A percentile compares a stretch with the other conserved stretches of the same genome.
Evolutionary conservation across 2,797 vertebrate species (phyloP).

Genomic region (Oceanodroma leucorhoa): DNA sequence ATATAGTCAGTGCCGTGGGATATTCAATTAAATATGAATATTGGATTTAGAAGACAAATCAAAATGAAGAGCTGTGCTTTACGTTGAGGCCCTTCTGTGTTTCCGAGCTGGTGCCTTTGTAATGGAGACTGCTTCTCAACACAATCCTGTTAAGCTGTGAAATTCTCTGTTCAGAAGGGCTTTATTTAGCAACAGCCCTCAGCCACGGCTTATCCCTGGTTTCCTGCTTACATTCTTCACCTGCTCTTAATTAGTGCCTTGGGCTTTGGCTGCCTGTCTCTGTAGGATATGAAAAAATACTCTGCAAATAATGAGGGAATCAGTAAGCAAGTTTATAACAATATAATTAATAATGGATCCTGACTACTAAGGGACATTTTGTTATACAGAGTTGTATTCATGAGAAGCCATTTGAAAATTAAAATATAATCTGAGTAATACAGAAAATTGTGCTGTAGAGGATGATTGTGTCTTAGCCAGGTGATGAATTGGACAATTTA

Average conservation of each 20-base stretch:
- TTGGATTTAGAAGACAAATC: background rate
- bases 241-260: constrained; percentile 32
- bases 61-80: background rate
- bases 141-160: constrained; percentile 33
- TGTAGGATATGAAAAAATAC: background rate
- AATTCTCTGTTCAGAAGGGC: background rate
- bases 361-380: background rate
- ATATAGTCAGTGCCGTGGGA: background rate
- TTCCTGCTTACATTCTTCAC: constrained; percentile 37
- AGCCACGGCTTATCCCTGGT: background rate
- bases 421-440: background rate
- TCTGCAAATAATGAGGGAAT: constrained; percentile 19
- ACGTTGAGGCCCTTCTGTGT: background rate
- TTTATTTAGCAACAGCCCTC: constrained; percentile 20
- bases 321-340: background rate
- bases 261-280: background rate
- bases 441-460: background rate
- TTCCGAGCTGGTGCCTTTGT: background rate
- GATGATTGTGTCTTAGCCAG: background rate
- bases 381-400: background rate
- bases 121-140: background rate
- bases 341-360: background rate
- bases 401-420: background rate
- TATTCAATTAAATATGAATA: background rate
- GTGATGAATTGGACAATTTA: background rate